Conservation (phyloP, 2,797 vertebrate species). For the Acridotheres tristis region DNA sequence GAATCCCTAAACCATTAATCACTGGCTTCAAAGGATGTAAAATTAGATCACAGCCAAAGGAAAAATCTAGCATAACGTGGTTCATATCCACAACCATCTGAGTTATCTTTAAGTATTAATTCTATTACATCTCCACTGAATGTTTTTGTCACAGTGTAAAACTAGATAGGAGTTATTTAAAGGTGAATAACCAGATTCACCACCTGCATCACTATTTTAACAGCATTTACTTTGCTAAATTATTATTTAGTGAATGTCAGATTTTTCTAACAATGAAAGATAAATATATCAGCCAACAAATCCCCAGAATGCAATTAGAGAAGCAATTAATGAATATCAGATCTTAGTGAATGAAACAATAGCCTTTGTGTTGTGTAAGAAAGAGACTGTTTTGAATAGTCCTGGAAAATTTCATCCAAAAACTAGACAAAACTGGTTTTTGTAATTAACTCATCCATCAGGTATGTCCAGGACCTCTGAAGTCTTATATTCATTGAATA, state of each 20-base stretch:
- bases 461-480: background rate
- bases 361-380: background rate
- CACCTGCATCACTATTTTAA: background rate
- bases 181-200: conserved; percentile 44
- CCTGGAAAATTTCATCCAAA: conserved; percentile 28
- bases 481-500: background rate
- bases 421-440: background rate
- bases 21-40: background rate
- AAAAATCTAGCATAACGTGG: background rate
- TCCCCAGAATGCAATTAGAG: conserved; percentile 59
- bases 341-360: conserved; percentile 28
- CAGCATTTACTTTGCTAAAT: conserved; percentile 22
- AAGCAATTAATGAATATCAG: conserved; percentile 59
- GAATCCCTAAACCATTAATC: background rate
- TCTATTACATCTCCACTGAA: background rate
- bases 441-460: background rate
- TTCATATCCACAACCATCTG: background rate
- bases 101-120: background rate
- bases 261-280: conserved; percentile 33
- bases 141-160: background rate
- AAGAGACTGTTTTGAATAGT: background rate
- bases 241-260: conserved; percentile 56
- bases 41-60: background rate
- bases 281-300: conserved; percentile 50
- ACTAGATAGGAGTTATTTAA: conserved; percentile 15